Conservation (phyloP, 1,140 invertebrate genomes). For the Eurosta solidaginis region DNA sequence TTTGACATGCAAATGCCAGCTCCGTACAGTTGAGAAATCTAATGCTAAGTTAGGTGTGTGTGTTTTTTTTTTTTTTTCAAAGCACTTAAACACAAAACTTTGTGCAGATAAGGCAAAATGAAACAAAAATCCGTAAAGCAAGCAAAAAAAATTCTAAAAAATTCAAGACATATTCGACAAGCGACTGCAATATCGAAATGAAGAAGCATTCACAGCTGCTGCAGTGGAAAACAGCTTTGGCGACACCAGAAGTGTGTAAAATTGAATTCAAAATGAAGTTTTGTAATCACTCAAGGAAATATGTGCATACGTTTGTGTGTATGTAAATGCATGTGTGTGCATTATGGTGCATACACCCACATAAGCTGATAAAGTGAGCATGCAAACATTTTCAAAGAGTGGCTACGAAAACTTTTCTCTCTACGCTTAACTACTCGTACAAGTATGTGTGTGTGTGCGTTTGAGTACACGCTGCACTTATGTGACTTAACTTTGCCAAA, state of each 20-base stretch:
- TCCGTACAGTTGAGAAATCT: neutral
- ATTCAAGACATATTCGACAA: neutral
- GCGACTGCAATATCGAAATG: neutral
- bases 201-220: neutral
- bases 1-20: conserved; percentile 17
- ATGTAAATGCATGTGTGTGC: neutral
- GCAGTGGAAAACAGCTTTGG: neutral
- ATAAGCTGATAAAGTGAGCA: no score
- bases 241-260: conserved; percentile 10
- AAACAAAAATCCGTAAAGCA: neutral
- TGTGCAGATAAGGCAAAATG: neutral
- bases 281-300: conserved; percentile 24
- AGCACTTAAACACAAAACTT: no score
- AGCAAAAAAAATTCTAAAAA: neutral
- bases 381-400: no score
- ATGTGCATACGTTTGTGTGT: neutral
- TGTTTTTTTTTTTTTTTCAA: no score
- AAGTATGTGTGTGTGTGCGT: neutral
- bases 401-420: neutral
- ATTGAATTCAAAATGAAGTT: conserved; percentile 26
- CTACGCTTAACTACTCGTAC: neutral
- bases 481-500: neutral
- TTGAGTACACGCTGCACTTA: neutral
- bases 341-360: no score
- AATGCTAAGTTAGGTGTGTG: neutral